A percentile compares a stretch with the other conserved stretches of the same genome.
phyloP scores from a whole-genome alignment of 2,113 vertebrate genomes.

The Campylomormyrus tamandua region DNA sequence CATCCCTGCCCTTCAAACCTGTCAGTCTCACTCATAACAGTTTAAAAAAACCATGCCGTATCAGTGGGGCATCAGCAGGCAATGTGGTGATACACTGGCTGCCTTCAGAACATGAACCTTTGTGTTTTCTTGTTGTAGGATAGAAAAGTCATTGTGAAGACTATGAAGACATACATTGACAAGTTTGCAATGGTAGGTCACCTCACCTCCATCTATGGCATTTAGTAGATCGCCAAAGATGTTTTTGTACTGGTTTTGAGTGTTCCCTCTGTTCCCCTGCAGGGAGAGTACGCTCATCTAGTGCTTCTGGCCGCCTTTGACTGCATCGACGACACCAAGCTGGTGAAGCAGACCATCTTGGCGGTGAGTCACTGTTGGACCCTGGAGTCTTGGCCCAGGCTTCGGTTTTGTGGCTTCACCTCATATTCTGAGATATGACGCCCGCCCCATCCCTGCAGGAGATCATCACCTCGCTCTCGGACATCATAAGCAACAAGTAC shows the following conservation, averaged over 20 bases:
- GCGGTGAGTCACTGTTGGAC: constrained; percentile 65
- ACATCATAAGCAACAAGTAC: constrained; percentile 77
- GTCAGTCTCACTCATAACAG: neutral
- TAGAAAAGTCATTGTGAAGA: constrained; percentile 92
- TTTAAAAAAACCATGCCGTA: neutral
- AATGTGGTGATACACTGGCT: neutral
- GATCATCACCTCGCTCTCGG: constrained; percentile 66
- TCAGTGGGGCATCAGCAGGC: neutral
- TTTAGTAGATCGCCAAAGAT: neutral
- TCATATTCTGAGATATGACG: neutral
- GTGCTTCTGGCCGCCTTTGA: constrained; percentile 86
- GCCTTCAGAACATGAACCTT: neutral
- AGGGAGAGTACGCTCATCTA: constrained; percentile 90
- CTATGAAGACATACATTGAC: constrained; percentile 87
- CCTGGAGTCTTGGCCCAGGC: neutral
- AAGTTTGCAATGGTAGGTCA: constrained; percentile 85
- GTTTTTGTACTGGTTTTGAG: neutral
- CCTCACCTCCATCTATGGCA: neutral
- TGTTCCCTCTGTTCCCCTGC: constrained; percentile 22
- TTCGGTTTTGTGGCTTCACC: neutral
- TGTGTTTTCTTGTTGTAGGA: constrained; percentile 63
- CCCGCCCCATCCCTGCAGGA: constrained; percentile 60
- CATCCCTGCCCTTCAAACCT: neutral
- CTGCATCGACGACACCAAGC: constrained; percentile 91
- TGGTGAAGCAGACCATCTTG: constrained; percentile 83